phyloP scores from a whole-genome alignment of 2,888 invertebrate genomes.

The Trisateles emortualis region DNA sequence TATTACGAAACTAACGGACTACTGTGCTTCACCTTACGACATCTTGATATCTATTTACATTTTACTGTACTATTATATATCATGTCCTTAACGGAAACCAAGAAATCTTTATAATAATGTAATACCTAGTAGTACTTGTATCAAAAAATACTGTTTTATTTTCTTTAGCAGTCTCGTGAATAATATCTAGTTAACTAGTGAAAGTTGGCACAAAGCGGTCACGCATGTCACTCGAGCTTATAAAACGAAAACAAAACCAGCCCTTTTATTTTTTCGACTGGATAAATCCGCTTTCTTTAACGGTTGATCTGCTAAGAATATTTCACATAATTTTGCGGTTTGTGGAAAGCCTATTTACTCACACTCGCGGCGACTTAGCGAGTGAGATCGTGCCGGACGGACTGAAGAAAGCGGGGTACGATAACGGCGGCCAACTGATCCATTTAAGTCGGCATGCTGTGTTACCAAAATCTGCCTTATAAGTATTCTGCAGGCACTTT shows the following conservation, averaged over 20 bases:
- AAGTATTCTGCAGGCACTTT: constrained; percentile 39
- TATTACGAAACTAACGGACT: constrained; percentile 54
- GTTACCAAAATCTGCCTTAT: constrained; percentile 41
- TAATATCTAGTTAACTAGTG: constrained; percentile 25
- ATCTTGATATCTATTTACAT: constrained; percentile 9
- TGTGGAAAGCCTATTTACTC: constrained; percentile 42
- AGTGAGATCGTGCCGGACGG: constrained; percentile 46
- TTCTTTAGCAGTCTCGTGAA: constrained; percentile 11
- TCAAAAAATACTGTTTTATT: constrained; percentile 10
- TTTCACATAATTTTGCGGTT: constrained; percentile 33
- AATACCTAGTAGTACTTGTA: constrained; percentile 12
- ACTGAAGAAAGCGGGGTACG: constrained; percentile 48
- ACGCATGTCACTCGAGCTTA: constrained; percentile 22
- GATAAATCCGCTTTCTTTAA: constrained; percentile 27
- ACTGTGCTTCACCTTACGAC: constrained; percentile 5
- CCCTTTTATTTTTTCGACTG: constrained; percentile 16
- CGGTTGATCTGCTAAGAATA: constrained; percentile 23
- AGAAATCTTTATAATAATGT: neutral
- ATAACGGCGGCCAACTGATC: constrained; percentile 50
- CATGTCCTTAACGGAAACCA: neutral
- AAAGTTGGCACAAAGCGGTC: constrained; percentile 39
- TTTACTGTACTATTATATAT: neutral
- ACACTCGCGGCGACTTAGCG: constrained; percentile 39
- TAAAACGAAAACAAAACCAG: constrained; percentile 32
- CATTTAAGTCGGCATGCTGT: constrained; percentile 43